These are phyloP conservation scores for Anthopleura sola DNA, from an alignment of 64 coral and sea anemone genomes.

Conservation along the genomic window DNA sequence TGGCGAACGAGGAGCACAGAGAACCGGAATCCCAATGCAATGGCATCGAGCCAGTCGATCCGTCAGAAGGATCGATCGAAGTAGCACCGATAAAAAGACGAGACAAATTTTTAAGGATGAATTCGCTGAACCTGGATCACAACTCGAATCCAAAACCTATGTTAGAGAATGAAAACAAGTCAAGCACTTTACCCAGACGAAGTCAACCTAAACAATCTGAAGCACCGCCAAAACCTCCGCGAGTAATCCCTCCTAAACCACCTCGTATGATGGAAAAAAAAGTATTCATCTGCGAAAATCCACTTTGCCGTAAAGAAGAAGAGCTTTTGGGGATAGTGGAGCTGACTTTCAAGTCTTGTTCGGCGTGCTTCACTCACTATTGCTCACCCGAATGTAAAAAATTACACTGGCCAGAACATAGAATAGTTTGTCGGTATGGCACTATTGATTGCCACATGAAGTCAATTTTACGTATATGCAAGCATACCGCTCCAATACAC, in stretches of 20 bases:
- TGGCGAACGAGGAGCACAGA: constrained; percentile 8
- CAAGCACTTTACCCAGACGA: constrained; percentile 71
- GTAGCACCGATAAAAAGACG: not conserved
- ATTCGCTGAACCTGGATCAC: constrained; percentile 41
- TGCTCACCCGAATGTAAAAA: constrained; percentile 84
- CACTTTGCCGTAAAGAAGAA: constrained; percentile 74
- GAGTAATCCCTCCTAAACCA: constrained; percentile 83
- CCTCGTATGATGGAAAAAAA: constrained; percentile 95
- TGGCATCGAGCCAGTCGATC: not conserved
- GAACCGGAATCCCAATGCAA: not conserved
- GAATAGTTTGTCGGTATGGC: constrained; percentile 73
- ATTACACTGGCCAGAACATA: constrained; percentile 80
- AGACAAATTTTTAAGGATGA: constrained; percentile 28
- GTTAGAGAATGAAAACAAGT: constrained; percentile 38
- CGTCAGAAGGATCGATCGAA: not conserved
- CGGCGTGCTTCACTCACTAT: constrained; percentile 94
- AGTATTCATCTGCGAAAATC: constrained; percentile 87
- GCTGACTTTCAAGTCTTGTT: constrained; percentile 91
- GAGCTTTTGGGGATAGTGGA: constrained; percentile 93
- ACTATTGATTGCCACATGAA: constrained; percentile 88
- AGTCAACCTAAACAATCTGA: constrained; percentile 33
- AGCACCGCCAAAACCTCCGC: constrained; percentile 86
- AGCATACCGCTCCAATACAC: constrained; percentile 40
- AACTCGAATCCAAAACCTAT: constrained; percentile 23
- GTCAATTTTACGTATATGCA: constrained; percentile 65